Evolutionary conservation across 2,797 vertebrate genomes (phyloP), one percentile per base, ranked within the genome.

Genomic region (Sardinella longiceps): DNA sequence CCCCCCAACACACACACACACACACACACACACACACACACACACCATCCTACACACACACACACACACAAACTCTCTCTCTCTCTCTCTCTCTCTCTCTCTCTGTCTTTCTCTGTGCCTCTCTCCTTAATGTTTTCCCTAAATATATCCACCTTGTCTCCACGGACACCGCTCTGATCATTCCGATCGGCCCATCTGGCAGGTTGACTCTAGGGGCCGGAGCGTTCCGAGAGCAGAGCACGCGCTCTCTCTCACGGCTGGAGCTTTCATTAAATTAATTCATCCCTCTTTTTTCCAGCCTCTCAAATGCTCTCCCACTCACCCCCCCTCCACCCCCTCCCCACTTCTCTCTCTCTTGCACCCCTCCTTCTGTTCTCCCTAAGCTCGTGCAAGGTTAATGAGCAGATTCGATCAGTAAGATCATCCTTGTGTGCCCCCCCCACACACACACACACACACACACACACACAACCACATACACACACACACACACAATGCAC

Each of bases 231-330:
- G 77, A 88, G 90, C 7, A 7, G 43, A 2, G 7, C 43, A 45
- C 43, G 46, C 87, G 37, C 90, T 87, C 88, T 80, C 84, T 87
- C 85, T 45, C 43, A 11, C 87, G 53, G 90, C 89, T 87, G 92
- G 91, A 90, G 92, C 89, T 90, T 94, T 94, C 91, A 94, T 93
- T 94, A 94, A 93, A 93, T 86, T 86, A n/a, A 81, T 90, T 87
- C 91, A 85, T 88, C 86, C 43, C 77, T n/a, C 82, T 84, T 84
- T 84, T 80, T 81, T 86, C 88, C 84, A 74, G n/a, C 25, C 58
- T 28, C 58, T 63, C 58, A 20, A 18, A n/a, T n/a, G n/a, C 53
- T 20, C 15, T 2, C 53, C 50, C 50, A 11, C 81, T 25, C 70
- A 45, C 45, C 37, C 30, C 28, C 60, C 43, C 14, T 28, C 28